These are phyloP conservation scores for Ophonus ardosiacus DNA, from an alignment of 2,888 invertebrate species.

Conservation along the genomic window DNA sequence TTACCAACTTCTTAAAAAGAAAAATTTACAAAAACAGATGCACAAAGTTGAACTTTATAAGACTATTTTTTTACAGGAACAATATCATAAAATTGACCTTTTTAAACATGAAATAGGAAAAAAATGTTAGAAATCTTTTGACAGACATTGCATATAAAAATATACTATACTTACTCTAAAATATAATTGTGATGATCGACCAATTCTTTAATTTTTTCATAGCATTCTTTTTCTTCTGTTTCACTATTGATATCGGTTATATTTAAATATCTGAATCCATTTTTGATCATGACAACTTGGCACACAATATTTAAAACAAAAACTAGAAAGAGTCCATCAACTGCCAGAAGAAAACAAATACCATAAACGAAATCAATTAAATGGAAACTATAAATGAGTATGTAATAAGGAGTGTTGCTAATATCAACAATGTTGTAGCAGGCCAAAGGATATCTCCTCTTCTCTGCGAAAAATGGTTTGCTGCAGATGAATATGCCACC, in stretches of 20 bases:
- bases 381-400: conserved; percentile 28
- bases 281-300: conserved; percentile 51
- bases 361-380: conserved; percentile 54
- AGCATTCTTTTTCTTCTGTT: conserved; percentile 44
- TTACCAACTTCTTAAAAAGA: too few species aligned
- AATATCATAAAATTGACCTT: too few species aligned
- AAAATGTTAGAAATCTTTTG: too few species aligned
- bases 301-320: conserved; percentile 54
- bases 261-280: conserved; percentile 46
- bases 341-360: conserved; percentile 15
- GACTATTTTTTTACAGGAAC: too few species aligned
- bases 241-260: conserved; percentile 9
- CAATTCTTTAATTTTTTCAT: conserved; percentile 46
- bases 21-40: too few species aligned
- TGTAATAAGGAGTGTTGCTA: conserved; percentile 21
- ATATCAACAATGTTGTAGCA: conserved; percentile 39
- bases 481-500: conserved; percentile 9
- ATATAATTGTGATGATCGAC: conserved; percentile 58
- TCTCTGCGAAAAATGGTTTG: conserved; percentile 37
- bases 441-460: conserved; percentile 32
- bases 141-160: too few species aligned
- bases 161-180: conserved; percentile 18
- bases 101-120: too few species aligned
- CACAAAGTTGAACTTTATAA: too few species aligned
- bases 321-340: conserved; percentile 47